phyloP scores from a whole-genome alignment of 37 sponge, comb jelly and placozoan species.

The Aplysina aerophoba region DNA sequence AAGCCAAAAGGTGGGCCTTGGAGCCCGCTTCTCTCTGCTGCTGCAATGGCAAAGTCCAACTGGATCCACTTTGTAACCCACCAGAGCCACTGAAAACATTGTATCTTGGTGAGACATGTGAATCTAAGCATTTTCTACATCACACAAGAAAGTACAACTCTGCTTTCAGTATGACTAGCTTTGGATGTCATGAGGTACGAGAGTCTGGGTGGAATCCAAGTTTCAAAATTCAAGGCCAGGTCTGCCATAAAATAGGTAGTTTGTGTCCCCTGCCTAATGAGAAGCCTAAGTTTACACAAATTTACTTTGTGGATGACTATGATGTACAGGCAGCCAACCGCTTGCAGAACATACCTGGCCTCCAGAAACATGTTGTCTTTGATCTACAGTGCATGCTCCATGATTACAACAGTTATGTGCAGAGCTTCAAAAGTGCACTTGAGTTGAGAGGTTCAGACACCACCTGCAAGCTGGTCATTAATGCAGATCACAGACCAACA shows the following conservation, averaged over 20 bases:
- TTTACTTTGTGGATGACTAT: neutral
- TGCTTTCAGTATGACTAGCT: conserved; percentile 24
- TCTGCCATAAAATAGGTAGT: conserved; percentile 48
- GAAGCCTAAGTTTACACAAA: conserved; percentile 12
- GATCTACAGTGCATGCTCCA: neutral
- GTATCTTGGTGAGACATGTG: neutral
- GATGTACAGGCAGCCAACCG: neutral
- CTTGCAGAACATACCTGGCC: neutral
- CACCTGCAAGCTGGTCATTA: conserved; percentile 35
- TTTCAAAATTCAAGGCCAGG: conserved; percentile 52
- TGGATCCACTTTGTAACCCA: neutral
- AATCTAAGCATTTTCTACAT: neutral
- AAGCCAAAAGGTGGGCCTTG: neutral
- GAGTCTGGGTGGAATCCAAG: conserved; percentile 42
- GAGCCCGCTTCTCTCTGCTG: conserved; percentile 19
- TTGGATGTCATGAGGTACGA: neutral
- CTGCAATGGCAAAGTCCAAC: neutral
- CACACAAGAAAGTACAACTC: conserved; percentile 31
- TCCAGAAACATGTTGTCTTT: neutral
- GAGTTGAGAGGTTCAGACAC: conserved; percentile 9
- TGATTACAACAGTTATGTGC: neutral
- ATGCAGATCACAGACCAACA: conserved; percentile 33
- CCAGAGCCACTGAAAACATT: neutral
- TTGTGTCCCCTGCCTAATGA: conserved; percentile 41
- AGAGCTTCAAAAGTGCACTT: conserved; percentile 16